These are phyloP conservation scores for Pseudonaja textilis DNA, from an alignment of 2,113 vertebrate species.

Conservation along the genomic window DNA sequence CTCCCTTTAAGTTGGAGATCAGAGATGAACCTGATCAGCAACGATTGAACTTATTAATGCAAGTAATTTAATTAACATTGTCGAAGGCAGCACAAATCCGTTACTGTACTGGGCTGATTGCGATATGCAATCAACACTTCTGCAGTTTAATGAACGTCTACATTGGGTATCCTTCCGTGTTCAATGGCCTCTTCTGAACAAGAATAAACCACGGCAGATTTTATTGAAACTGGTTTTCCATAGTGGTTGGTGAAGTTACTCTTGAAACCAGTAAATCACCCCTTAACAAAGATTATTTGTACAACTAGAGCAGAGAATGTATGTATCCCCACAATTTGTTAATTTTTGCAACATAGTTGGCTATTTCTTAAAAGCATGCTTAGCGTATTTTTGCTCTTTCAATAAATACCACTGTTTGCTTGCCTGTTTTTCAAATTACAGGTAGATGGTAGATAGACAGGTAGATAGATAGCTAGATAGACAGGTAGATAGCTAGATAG, in stretches of 20 bases:
- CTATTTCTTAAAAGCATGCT: neutral
- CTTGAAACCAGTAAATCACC: neutral
- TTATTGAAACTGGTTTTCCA: conserved; percentile 30
- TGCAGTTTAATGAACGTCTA: neutral
- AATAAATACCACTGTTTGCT: conserved; percentile 28
- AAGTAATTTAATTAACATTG: neutral
- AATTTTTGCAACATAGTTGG: neutral
- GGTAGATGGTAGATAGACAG: too few species aligned
- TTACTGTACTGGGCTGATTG: neutral
- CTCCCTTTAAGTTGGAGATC: neutral
- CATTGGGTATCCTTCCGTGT: neutral
- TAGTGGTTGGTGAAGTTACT: conserved; percentile 6
- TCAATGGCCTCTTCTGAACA: conserved; percentile 18
- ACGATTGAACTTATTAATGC: neutral
- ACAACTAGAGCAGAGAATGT: neutral
- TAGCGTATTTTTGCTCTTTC: conserved; percentile 35
- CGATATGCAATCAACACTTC: neutral
- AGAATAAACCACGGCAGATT: conserved; percentile 10
- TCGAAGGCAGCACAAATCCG: neutral
- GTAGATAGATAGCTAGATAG: too few species aligned
- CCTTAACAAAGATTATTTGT: conserved; percentile 3
- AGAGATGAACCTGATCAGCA: neutral
- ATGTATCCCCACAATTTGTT: neutral
- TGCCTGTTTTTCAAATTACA: conserved; percentile 7
- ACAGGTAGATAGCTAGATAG: too few species aligned